Conservation (phyloP, 2,113 vertebrate genomes). For the Chloropsis cyanopogon region DNA sequence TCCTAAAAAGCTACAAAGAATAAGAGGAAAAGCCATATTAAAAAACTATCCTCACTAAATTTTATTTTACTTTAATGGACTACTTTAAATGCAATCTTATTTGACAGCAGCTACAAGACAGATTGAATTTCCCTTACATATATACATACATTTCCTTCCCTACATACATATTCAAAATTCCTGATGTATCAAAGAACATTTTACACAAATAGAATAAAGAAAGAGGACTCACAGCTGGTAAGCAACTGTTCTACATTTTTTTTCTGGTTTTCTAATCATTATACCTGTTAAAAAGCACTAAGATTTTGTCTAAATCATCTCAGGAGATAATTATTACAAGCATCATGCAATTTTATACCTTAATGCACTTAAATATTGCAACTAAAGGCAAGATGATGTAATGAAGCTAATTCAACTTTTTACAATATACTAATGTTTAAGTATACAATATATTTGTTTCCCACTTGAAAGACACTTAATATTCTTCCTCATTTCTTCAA, state of each 20-base stretch:
- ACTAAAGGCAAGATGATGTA: background rate
- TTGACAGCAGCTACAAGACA: background rate
- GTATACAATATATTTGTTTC: background rate
- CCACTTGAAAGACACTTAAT: background rate
- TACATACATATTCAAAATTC: background rate
- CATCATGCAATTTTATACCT: background rate
- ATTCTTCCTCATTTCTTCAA: background rate
- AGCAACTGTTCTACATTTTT: background rate
- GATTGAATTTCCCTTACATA: background rate
- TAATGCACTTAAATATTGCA: background rate
- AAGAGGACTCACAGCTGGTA: background rate
- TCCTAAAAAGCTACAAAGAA: background rate
- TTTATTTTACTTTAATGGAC: background rate
- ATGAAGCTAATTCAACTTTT: background rate
- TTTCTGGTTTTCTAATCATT: background rate
- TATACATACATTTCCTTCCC: background rate
- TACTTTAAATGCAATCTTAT: background rate
- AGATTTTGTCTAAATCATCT: background rate
- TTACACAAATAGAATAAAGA: background rate
- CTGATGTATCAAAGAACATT: background rate
- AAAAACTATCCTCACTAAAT: background rate
- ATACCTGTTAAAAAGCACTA: background rate
- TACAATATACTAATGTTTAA: background rate
- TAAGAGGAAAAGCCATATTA: background rate
- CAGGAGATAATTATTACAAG: background rate